These are phyloP conservation scores for Paramormyrops hopkinsi DNA, from an alignment of 2,797 vertebrate genomes.

Conservation along the genomic window DNA sequence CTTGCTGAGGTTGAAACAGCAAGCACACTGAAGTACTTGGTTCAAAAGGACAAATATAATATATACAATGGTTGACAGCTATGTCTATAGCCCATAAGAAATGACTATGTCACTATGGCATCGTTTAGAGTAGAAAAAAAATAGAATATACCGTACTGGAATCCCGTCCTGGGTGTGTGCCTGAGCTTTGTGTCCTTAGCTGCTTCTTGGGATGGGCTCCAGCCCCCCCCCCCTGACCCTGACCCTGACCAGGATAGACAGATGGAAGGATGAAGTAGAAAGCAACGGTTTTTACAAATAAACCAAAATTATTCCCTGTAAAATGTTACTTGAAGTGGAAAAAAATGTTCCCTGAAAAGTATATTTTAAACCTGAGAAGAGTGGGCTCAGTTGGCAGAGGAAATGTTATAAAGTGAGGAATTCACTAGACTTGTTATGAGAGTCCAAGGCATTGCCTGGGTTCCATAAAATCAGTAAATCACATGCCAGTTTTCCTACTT, in stretches of 20 bases:
- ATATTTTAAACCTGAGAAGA: slow-evolving; percentile 4
- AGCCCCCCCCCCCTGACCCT: neutral
- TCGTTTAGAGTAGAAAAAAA: neutral
- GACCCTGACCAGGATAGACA: neutral
- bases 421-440: slow-evolving; percentile 6
- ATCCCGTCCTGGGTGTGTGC: neutral
- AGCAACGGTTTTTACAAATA: neutral
- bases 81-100: neutral
- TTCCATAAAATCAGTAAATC: slow-evolving; percentile 9
- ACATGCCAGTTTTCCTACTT: neutral
- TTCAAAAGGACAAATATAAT: slow-evolving; percentile 5
- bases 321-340: neutral
- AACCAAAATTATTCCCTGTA: neutral
- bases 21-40: neutral
- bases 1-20: slow-evolving; percentile 3
- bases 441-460: neutral
- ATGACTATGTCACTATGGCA: neutral
- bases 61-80: neutral
- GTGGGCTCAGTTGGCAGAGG: neutral
- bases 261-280: neutral
- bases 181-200: neutral
- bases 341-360: neutral
- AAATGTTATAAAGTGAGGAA: neutral
- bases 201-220: neutral
- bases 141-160: neutral